phyloP scores from a whole-genome alignment of 2,797 vertebrate species.

The Heteromormyrus szaboi region DNA sequence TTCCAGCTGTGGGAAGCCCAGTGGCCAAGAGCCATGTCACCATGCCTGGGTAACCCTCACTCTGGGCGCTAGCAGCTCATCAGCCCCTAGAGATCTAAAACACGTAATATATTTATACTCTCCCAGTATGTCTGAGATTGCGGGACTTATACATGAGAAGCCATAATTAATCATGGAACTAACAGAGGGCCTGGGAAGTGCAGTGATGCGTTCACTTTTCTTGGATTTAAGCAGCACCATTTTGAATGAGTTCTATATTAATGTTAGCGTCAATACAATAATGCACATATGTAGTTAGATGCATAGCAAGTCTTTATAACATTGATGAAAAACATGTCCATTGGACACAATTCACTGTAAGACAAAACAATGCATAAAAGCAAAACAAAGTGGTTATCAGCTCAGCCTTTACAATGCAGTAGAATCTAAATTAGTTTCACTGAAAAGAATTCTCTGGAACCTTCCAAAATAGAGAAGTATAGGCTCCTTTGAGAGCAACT shows the following conservation, averaged over 20 bases:
- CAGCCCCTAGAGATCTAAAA: not conserved
- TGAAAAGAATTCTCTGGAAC: not conserved
- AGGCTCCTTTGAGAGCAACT: not conserved
- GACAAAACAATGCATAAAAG: not conserved
- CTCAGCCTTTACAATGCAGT: not conserved
- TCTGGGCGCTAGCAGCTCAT: not conserved
- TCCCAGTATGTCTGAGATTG: not conserved
- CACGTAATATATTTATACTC: not conserved
- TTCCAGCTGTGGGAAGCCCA: not conserved
- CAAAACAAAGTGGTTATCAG: not conserved
- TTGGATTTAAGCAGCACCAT: not conserved
- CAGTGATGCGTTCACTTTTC: not conserved
- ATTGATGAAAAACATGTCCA: not conserved
- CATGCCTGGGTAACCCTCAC: not conserved
- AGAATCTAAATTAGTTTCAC: not conserved
- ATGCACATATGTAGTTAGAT: not conserved
- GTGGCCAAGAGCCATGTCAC: not conserved
- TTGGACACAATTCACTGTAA: not conserved
- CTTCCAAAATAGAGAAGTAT: not conserved
- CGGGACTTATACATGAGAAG: not conserved
- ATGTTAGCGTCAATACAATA: not conserved
- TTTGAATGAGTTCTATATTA: not conserved
- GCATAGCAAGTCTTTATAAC: not conserved
- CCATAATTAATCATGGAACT: not conserved
- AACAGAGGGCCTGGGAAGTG: not conserved